Conservation (phyloP, 2,888 invertebrate species). For the Protophormia terraenovae region DNA sequence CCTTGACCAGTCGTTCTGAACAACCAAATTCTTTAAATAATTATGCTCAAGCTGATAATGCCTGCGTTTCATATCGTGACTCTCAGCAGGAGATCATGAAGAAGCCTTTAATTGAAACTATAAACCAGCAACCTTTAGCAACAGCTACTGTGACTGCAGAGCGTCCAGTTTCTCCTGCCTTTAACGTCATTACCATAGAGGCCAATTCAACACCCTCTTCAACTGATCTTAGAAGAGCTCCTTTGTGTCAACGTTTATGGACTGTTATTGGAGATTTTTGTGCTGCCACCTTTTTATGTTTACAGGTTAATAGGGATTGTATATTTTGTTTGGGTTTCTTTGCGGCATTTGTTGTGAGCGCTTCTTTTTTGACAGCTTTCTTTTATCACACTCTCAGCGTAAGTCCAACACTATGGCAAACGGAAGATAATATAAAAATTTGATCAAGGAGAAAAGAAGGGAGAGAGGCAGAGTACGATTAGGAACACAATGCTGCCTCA, state of each 20-base stretch:
- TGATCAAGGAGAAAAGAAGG: too few species aligned
- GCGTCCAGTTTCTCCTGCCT: background rate
- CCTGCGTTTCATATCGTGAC: background rate
- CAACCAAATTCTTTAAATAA: constrained; percentile 48
- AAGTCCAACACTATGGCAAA: constrained; percentile 68
- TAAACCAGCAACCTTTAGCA: background rate
- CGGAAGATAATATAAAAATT: background rate
- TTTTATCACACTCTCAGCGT: constrained; percentile 77
- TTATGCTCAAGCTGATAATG: constrained; percentile 47
- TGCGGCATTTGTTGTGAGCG: constrained; percentile 78
- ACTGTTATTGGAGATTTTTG: constrained; percentile 69
- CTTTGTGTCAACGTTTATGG: constrained; percentile 72
- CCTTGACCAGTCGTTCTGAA: constrained; percentile 17
- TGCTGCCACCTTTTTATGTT: constrained; percentile 69
- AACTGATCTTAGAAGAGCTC: constrained; percentile 69
- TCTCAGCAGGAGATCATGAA: background rate
- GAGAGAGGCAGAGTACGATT: too few species aligned
- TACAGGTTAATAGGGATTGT: constrained; percentile 79
- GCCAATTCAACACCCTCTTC: constrained; percentile 71
- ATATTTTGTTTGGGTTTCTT: constrained; percentile 79
- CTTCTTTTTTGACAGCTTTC: constrained; percentile 78
- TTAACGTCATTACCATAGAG: constrained; percentile 74
- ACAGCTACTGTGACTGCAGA: too few species aligned
- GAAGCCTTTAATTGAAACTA: background rate
- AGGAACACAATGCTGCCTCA: too few species aligned